Base-by-base conservation (phyloP, 2,888 invertebrate species). In the Thelaira solivaga region DNA sequence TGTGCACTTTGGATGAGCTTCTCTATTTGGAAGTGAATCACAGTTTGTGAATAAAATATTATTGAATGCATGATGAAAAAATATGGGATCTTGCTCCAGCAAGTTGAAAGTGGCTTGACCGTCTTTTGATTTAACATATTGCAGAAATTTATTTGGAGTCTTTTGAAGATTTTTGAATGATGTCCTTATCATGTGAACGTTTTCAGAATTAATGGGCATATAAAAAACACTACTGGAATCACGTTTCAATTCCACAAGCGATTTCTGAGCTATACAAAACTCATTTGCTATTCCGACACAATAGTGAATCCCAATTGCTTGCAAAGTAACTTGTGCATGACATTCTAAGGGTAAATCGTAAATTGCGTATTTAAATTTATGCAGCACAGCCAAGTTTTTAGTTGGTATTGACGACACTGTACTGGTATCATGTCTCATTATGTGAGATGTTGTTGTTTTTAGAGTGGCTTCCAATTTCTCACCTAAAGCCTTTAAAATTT, bases 21-120 rank as follows among this genome's bases (percentile, higher is more conserved):
- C n/a, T n/a, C n/a, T n/a, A 39, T 39, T 39, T 39, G 7, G 1
- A 39, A 39, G 13, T 39, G 13, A 39, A 39, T 68, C 13, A 6
- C 29, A 49, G 4, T 59, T 39, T 1, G n/a, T 22, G 7, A 53
- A 47, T 8, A 41, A 29, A 13, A 34, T 10, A 47, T 20, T 81
- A 10, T 73, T 61, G 1, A 61, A 34, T 0, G 82, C 75, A 55
- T 84, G 83, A 20, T 87, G 84, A 20, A 88, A 84, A 71, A 88
- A 88, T 61, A 86, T 79, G 1, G 84, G 81, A 68, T 88, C 86
- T 69, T 86, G 87, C n/a, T 88, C 88, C 5, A 88, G 81, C 2
- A 86, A 53, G 75, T 86, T 88, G 47, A 86, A 87, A 0, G 84
- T 78, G 2, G 78, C 51, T 2, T 53, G 18, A 0, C 82, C 69